phyloP scores from a whole-genome alignment of 2,113 vertebrate species.

The Bostrychus sinensis region DNA sequence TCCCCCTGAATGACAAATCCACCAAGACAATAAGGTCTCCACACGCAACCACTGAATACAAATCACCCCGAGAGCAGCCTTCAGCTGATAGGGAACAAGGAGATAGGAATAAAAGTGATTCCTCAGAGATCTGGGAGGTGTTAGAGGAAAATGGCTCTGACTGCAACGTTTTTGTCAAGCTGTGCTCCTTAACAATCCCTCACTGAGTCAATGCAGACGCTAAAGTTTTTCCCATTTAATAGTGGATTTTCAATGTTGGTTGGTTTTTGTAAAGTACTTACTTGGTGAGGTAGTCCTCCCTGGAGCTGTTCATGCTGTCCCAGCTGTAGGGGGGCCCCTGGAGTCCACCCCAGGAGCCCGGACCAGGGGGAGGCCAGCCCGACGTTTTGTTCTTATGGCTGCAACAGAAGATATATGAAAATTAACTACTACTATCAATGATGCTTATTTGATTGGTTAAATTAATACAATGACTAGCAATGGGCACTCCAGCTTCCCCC shows the following conservation, averaged over 20 bases:
- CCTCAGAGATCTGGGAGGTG: background rate
- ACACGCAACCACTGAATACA: background rate
- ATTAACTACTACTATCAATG: background rate
- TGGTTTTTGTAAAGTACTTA: constrained; percentile 73
- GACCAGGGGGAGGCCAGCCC: constrained; percentile 89
- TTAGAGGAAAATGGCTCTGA: background rate
- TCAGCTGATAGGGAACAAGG: background rate
- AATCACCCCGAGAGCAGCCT: background rate
- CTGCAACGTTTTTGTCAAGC: background rate
- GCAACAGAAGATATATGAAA: constrained; percentile 17
- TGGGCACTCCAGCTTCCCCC: too few species aligned
- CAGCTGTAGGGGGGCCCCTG: constrained; percentile 93
- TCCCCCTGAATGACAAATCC: constrained; percentile 14
- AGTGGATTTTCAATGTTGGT: too few species aligned
- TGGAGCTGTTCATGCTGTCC: constrained; percentile 91
- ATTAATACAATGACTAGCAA: too few species aligned
- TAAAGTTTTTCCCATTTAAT: too few species aligned
- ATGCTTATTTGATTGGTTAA: too few species aligned
- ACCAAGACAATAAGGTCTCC: background rate
- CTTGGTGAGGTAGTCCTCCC: constrained; percentile 90
- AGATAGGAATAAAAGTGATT: background rate
- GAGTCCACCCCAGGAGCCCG: constrained; percentile 89
- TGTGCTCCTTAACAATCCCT: too few species aligned
- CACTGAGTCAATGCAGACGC: background rate
- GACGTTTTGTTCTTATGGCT: constrained; percentile 95